Evolutionary conservation across 2,888 invertebrate genomes (phyloP), one percentile per base, ranked within the genome.

Genomic region (Emmelina monodactyla): DNA sequence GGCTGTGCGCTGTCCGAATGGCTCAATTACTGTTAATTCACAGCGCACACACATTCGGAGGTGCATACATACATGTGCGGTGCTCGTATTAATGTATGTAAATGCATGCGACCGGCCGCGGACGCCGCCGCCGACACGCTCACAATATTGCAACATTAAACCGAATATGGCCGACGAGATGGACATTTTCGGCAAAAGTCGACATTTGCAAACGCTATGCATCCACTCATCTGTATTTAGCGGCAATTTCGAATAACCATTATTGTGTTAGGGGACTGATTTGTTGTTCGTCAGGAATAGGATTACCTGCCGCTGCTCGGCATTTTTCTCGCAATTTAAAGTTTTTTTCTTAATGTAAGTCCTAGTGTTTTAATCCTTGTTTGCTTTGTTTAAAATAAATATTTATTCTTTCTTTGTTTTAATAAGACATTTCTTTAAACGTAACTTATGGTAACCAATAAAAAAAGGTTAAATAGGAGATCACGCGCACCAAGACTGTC

Each of bases 1-100:
- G 55, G 61, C 57, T 59, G 49, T 60, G 61, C 63, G 59, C 62
- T 70, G 65, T 70, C 66, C 71, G 66, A 79, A 78, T 76, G 69
- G 72, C 76, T 79, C 79, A 78, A 78, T 79, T 75, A 76, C 79
- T 72, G 76, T 76, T 76, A 76, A 79, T 76, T 75, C 75, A 69
- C 64, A 71, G 59, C 66, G 66, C 69, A 78, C 78, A 78, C 75
- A 76, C 65, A 78, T 72, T 67, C 61, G 59, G 60, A 60, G 62
- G 55, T 57, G 60, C 61, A 59, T 61, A 67, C 66, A 68, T 72
- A 68, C 73, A 72, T 72, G 72, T 67, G 66, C 67, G 62, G 59
- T 62, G 67, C 70, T 60, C 65, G 58, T 65, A 68, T 68, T 78
- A 78, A 78, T 76, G 72, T 76, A 78, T 79, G 79, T 72, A 78